Conservation (phyloP, 2,888 invertebrate genomes). For the Perdita meconis region DNA sequence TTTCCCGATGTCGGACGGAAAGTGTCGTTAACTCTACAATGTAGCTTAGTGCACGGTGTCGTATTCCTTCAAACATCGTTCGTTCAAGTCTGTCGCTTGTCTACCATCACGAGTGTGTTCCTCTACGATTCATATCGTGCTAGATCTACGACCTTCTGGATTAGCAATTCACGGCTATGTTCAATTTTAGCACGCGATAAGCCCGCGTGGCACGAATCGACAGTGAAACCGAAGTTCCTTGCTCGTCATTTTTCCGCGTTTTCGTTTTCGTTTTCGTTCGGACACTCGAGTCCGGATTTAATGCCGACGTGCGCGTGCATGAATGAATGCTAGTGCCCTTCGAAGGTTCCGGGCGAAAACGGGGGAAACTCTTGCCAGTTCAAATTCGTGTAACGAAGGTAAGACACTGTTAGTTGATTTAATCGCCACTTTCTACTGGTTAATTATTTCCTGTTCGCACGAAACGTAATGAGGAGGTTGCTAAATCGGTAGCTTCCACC, state of each 20-base stretch:
- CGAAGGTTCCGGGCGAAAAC: background rate
- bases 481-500: background rate
- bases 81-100: background rate
- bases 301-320: background rate
- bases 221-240: constrained; percentile 31
- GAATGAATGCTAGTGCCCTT: constrained; percentile 1
- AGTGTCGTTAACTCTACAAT: constrained; percentile 15
- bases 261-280: background rate
- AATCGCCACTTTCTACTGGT: constrained; percentile 51
- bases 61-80: background rate
- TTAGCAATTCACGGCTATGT: constrained; percentile 47
- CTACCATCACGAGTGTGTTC: constrained; percentile 1
- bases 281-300: background rate
- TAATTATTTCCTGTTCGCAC: constrained; percentile 26
- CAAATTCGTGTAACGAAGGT: constrained; percentile 41
- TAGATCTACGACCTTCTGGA: constrained; percentile 42
- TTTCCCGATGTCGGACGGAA: constrained; percentile 1
- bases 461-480: background rate
- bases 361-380: constrained; percentile 9
- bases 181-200: constrained; percentile 38
- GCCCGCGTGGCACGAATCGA: constrained; percentile 56
- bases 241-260: background rate
- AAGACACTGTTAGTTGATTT: constrained; percentile 19
- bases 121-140: constrained; percentile 6
- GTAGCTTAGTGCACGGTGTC: constrained; percentile 2